Evolutionary conservation across 2,797 vertebrate species (phyloP).

Genomic region (Rhincodon typus): DNA sequence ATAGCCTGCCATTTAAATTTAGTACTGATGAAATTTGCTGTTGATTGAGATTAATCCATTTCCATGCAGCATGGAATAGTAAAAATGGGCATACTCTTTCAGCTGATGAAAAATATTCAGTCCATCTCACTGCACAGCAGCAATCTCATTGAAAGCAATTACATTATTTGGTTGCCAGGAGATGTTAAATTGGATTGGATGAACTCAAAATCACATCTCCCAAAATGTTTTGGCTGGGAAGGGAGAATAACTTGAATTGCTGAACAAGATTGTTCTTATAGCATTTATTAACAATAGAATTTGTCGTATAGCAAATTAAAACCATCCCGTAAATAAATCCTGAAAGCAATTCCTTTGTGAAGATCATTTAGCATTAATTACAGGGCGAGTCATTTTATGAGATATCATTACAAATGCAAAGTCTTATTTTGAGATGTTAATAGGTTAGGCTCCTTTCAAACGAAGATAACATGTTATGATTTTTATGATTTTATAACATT

Average conservation of each 20-base stretch:
- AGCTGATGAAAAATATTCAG: background rate
- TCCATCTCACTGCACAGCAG: background rate
- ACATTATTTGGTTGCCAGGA: background rate
- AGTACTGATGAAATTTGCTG: background rate
- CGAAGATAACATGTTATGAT: too few species aligned
- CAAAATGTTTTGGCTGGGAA: background rate
- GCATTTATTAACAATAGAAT: background rate
- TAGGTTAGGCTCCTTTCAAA: background rate
- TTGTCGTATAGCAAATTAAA: background rate
- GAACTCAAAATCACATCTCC: background rate
- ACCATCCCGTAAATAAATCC: background rate
- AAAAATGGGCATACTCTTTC: background rate
- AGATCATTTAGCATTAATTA: background rate
- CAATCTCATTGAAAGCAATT: background rate
- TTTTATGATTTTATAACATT: too few species aligned
- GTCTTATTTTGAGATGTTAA: background rate
- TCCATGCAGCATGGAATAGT: background rate
- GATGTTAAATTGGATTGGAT: background rate
- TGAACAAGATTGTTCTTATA: background rate
- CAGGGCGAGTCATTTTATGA: background rate
- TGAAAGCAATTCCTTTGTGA: background rate
- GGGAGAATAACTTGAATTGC: background rate
- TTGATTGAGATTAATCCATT: background rate
- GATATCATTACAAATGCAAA: background rate
- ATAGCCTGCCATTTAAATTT: background rate